Conservation (phyloP, 2,888 invertebrate genomes). For the Linnaemya tessellans region DNA sequence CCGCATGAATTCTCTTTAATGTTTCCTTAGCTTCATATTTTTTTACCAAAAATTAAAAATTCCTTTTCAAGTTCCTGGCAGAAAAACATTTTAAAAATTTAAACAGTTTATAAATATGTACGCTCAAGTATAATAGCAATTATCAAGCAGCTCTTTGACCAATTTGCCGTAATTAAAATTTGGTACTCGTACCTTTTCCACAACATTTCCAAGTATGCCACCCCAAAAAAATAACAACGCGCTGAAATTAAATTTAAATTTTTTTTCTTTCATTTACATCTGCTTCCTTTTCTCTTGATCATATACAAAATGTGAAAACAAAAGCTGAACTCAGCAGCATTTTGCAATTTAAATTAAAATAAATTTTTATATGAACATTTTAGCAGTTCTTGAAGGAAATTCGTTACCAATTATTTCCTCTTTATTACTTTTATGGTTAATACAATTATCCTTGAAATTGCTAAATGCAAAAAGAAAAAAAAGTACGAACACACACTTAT, state of each 20-base stretch:
- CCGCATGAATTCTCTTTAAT: background rate
- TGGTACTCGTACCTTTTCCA: background rate
- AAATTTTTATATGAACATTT: slow-evolving; percentile 55
- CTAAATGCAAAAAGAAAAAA: slow-evolving; percentile 19
- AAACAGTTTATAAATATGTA: slow-evolving; percentile 15
- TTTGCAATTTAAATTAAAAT: slow-evolving; percentile 63
- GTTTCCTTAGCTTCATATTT: background rate
- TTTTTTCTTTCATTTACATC: slow-evolving; percentile 52
- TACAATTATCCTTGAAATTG: slow-evolving; percentile 71
- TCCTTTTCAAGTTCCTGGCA: background rate
- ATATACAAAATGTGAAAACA: background rate
- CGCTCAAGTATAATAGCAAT: slow-evolving; percentile 50
- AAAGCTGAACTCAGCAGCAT: slow-evolving; percentile 11
- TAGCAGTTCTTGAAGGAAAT: slow-evolving; percentile 65
- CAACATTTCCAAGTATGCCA: slow-evolving; percentile 15
- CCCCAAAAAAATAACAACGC: slow-evolving; percentile 25
- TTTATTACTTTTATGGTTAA: slow-evolving; percentile 71
- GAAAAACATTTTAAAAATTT: slow-evolving; percentile 29
- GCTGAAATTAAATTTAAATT: slow-evolving; percentile 52
- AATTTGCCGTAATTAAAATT: slow-evolving; percentile 56
- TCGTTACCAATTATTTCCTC: slow-evolving; percentile 70
- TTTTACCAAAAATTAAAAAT: background rate
- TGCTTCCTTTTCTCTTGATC: slow-evolving; percentile 40
- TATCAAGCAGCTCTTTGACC: slow-evolving; percentile 54
- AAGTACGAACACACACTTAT: background rate